phyloP scores from a whole-genome alignment of 2,888 invertebrate species.

The Drosophila subsilvestris region DNA sequence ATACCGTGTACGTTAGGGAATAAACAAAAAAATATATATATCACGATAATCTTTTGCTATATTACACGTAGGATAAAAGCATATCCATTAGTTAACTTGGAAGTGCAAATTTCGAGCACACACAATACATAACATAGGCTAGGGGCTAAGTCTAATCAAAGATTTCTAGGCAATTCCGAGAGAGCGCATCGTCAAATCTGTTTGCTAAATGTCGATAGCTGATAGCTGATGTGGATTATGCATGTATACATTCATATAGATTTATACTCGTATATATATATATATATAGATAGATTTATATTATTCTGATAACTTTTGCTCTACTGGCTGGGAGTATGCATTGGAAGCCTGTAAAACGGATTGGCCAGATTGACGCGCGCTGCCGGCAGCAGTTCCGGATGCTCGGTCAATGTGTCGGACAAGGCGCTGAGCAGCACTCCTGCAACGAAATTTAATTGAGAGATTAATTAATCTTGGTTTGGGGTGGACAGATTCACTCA shows the following conservation, averaged over 20 bases:
- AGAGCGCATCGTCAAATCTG: constrained; percentile 61
- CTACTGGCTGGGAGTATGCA: constrained; percentile 69
- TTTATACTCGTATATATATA: constrained; percentile 35
- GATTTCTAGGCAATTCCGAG: constrained; percentile 59
- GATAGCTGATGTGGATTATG: constrained; percentile 44
- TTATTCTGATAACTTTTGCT: constrained; percentile 55
- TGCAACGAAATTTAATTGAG: constrained; percentile 71
- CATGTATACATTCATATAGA: constrained; percentile 48
- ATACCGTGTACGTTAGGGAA: too few relatives aligned
- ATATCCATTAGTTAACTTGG: constrained; percentile 28
- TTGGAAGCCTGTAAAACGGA: constrained; percentile 81
- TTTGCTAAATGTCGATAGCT: constrained; percentile 37
- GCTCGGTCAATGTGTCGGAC: constrained; percentile 90
- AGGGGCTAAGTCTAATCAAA: constrained; percentile 23
- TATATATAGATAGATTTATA: constrained; percentile 38
- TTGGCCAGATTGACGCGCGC: constrained; percentile 85
- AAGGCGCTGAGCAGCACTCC: constrained; percentile 91
- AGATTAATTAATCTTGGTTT: background rate
- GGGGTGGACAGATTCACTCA: constrained; percentile 76
- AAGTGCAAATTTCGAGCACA: constrained; percentile 26
- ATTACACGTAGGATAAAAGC: constrained; percentile 44
- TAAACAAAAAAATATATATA: constrained; percentile 55
- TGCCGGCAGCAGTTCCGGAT: constrained; percentile 87
- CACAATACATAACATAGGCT: constrained; percentile 26
- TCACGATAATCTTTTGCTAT: constrained; percentile 64